These are phyloP conservation scores for Pseudomugil tenellus DNA, from an alignment of 2,797 vertebrate species.

Conservation along the genomic window DNA sequence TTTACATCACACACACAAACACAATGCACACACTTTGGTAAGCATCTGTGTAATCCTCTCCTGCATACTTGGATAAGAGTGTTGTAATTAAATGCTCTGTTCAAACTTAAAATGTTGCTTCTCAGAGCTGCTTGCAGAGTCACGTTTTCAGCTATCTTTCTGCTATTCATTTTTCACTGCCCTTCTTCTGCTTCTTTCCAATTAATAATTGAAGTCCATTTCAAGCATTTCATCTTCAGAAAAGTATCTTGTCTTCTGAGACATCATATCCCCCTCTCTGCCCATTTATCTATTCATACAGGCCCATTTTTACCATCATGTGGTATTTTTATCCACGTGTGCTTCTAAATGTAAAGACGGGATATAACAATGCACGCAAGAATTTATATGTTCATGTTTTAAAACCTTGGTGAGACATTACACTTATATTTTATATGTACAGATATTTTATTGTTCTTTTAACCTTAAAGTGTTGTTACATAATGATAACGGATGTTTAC, in stretches of 20 bases:
- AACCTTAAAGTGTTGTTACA: conserved; percentile 13
- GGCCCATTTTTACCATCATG: conserved; percentile 51
- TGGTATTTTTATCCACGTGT: conserved; percentile 57
- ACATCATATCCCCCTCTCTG: conserved; percentile 39
- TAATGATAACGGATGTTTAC: conserved; percentile 1
- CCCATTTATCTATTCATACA: conserved; percentile 65
- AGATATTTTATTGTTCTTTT: conserved; percentile 18
- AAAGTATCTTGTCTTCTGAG: conserved; percentile 57
- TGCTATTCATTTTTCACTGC: conserved; percentile 10
- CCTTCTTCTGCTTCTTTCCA: conserved; percentile 47
- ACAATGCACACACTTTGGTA: not conserved
- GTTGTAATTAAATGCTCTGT: not conserved
- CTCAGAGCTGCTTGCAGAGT: not conserved
- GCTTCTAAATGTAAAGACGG: conserved; percentile 19
- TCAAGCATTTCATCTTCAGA: conserved; percentile 59
- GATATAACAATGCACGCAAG: not conserved
- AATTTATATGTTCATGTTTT: not conserved
- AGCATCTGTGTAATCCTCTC: not conserved
- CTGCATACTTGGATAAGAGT: not conserved
- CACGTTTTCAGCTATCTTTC: not conserved
- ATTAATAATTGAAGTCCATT: conserved; percentile 78
- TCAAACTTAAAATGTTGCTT: not conserved
- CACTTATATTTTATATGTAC: not conserved
- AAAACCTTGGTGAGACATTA: not conserved
- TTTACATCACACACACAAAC: too few relatives aligned